phyloP scores from a whole-genome alignment of 2,113 vertebrate species.

The Calidris pygmaea region DNA sequence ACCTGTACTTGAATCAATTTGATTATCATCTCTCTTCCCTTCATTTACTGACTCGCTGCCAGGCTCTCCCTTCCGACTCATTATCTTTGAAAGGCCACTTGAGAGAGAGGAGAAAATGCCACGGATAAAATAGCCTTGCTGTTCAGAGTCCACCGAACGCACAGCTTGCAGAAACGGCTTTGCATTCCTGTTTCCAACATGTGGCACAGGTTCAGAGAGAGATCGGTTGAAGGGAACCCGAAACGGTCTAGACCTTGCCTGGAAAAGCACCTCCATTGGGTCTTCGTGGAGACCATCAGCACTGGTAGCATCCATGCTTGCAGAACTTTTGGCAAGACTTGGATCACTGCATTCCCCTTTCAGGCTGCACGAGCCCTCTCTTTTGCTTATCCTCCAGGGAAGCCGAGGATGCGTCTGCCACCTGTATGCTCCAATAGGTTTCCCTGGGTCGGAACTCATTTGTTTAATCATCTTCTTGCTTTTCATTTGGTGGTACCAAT shows the following conservation, averaged over 20 bases:
- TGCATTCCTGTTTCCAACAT: neutral
- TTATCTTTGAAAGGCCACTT: constrained; percentile 70
- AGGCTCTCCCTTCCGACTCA: constrained; percentile 64
- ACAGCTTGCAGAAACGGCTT: neutral
- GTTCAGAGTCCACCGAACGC: constrained; percentile 32
- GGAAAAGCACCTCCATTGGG: neutral
- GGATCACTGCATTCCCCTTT: neutral
- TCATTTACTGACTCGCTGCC: constrained; percentile 20
- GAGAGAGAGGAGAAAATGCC: constrained; percentile 76
- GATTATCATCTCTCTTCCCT: neutral
- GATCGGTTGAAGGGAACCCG: constrained; percentile 74
- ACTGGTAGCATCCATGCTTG: neutral
- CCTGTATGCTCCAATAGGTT: constrained; percentile 27
- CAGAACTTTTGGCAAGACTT: neutral
- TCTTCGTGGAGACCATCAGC: neutral
- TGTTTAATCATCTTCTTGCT: constrained; percentile 64
- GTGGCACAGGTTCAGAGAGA: constrained; percentile 67
- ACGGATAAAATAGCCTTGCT: constrained; percentile 59
- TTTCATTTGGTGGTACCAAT: constrained; percentile 62
- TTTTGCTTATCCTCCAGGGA: constrained; percentile 43
- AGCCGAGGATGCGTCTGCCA: constrained; percentile 66
- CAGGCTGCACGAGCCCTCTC: neutral
- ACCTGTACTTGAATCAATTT: constrained; percentile 15
- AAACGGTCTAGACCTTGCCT: neutral
- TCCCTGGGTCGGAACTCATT: constrained; percentile 27